Evolutionary conservation across 2,888 invertebrate genomes (phyloP), one percentile per base, ranked within the genome.

Genomic region (Andricus quercusramuli): DNA sequence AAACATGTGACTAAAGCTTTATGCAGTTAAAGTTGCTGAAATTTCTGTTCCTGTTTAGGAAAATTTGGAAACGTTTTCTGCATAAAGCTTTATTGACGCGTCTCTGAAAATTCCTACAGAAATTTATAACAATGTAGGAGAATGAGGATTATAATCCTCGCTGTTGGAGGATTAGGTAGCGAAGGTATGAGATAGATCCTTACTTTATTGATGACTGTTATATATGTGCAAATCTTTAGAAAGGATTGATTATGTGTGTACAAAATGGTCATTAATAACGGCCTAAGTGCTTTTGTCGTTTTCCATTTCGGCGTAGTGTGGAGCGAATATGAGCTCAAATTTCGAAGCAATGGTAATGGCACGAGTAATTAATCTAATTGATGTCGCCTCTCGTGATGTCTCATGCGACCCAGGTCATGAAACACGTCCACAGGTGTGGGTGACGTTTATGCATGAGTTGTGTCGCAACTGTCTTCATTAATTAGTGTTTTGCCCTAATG

Each of bases 361-460:
- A 86, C 86, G 83, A 86, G 87, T 90, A 90, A 91, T 91, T 91
- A 91, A 90, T 90, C 87, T 89, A 90, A 91, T 91, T 90, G 91
- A 91, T 87, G 88, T 86, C 86, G 83, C 86, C 32, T 70, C 70
- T 56, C 74, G 74, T 74, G 56, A 74, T 74, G 74, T 74, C 74
- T 51, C 74, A 56, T 74, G 74, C 56, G 74, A 56, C 29, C 74
- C 56, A 25, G 56, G 74, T 74, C 85, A 85, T 83, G 87, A 86
- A 85, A 88, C 89, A 86, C 86, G 85, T 85, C 84, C 87, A 82
- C 89, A 84, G 86, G 85, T 91, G 91, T 80, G 70, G 81, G 76
- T 86, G 91, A 90, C 90, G 83, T 89, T 86, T 83, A 85, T 87
- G 87, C 85, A 87, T 86, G 87, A 88, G 83, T 86, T 85, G 85